Conservation (phyloP, 1,140 invertebrate genomes). For the Streblospio benedicti region DNA sequence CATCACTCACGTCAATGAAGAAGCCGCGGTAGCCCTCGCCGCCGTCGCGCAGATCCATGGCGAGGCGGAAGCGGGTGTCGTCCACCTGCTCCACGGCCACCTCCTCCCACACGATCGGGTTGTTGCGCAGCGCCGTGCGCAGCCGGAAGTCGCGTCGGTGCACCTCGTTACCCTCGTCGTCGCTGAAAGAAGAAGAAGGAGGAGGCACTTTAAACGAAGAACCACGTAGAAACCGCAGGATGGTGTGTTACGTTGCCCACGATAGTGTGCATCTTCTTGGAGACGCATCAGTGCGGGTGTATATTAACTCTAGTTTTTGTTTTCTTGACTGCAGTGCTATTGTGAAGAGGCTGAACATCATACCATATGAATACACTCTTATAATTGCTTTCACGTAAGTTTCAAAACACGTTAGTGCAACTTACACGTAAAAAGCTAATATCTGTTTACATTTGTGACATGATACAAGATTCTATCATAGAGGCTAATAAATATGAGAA, state of each 20-base stretch:
- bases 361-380: too few relatives aligned
- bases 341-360: too few relatives aligned
- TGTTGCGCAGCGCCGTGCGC: conserved; percentile 24
- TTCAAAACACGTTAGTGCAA: too few relatives aligned
- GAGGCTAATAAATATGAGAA: too few relatives aligned
- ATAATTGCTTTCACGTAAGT: too few relatives aligned
- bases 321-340: too few relatives aligned
- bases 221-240: neutral
- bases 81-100: conserved; percentile 19
- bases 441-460: too few relatives aligned
- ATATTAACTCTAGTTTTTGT: too few relatives aligned
- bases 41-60: conserved; percentile 24
- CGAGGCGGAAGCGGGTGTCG: neutral
- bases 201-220: conserved; percentile 28
- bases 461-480: too few relatives aligned
- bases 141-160: conserved; percentile 33
- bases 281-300: too few relatives aligned
- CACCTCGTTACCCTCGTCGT: conserved; percentile 31
- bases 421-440: too few relatives aligned
- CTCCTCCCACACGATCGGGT: conserved; percentile 22
- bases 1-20: conserved; percentile 27
- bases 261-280: too few relatives aligned
- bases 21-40: conserved; percentile 28
- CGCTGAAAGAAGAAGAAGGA: conserved; percentile 34
- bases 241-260: neutral